These are phyloP conservation scores for Poliocrania exsul DNA, from an alignment of 2,797 vertebrate species.

Conservation along the genomic window DNA sequence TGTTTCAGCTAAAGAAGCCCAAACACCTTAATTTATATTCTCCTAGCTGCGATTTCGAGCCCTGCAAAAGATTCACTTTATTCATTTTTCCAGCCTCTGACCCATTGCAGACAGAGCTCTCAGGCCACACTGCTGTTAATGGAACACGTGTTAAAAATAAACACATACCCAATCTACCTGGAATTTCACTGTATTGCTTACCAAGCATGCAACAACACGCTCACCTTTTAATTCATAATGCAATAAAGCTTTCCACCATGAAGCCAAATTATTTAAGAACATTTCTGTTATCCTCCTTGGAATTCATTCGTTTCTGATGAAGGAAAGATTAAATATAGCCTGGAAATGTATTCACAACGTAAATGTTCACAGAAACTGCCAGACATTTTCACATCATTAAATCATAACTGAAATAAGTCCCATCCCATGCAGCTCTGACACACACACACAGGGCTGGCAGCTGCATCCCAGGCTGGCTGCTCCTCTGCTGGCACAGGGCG, in stretches of 20 bases:
- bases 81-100: background rate
- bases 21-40: background rate
- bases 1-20: background rate
- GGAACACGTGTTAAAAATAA: background rate
- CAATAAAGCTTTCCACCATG: constrained; percentile 36
- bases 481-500: background rate
- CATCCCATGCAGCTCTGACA: background rate
- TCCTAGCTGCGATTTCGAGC: background rate
- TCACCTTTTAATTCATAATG: constrained; percentile 44
- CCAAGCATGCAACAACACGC: constrained; percentile 36
- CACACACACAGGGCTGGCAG: background rate
- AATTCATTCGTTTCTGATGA: constrained; percentile 52
- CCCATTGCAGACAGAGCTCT: background rate
- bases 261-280: constrained; percentile 57
- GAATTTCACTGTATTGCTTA: constrained; percentile 27
- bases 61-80: background rate
- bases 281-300: constrained; percentile 25
- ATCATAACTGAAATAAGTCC: background rate
- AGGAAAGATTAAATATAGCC: constrained; percentile 49
- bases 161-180: constrained; percentile 18
- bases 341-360: constrained; percentile 9
- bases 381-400: constrained; percentile 15
- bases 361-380: constrained; percentile 2
- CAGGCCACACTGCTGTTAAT: background rate
- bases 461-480: background rate